Conservation (phyloP, 2,888 invertebrate species). For the Chaetoderma sp. region DNA sequence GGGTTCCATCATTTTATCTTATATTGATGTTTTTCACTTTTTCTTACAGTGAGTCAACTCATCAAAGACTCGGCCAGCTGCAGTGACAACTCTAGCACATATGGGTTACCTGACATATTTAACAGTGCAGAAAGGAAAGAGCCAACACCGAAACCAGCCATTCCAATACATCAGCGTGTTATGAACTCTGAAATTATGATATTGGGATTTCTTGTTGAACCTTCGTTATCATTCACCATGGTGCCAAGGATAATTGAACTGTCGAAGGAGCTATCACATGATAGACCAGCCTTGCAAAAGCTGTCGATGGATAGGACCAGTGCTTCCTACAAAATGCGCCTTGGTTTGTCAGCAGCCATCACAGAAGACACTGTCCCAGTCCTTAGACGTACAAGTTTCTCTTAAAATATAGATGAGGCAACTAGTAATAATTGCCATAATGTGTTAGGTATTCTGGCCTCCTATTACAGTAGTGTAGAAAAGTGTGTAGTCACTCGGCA, state of each 20-base stretch:
- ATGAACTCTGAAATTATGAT: slow-evolving; percentile 27
- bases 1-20: too few relatives aligned
- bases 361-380: slow-evolving; percentile 6
- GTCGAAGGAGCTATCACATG: slow-evolving; percentile 25
- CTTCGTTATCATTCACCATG: slow-evolving; percentile 27
- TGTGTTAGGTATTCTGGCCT: slow-evolving; percentile 28
- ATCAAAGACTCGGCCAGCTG: too few relatives aligned
- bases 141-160: too few relatives aligned
- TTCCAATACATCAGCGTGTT: slow-evolving; percentile 21
- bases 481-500: slow-evolving; percentile 13
- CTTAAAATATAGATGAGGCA: slow-evolving; percentile 35
- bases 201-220: slow-evolving; percentile 22
- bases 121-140: too few relatives aligned
- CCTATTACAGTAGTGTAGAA: not conserved
- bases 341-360: slow-evolving; percentile 15
- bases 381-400: slow-evolving; percentile 16
- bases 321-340: slow-evolving; percentile 23
- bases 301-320: slow-evolving; percentile 27
- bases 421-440: slow-evolving; percentile 31
- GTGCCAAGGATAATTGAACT: slow-evolving; percentile 30
- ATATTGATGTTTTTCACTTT: too few relatives aligned
- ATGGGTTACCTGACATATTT: too few relatives aligned
- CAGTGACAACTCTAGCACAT: too few relatives aligned
- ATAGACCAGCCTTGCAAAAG: slow-evolving; percentile 25
- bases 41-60: too few relatives aligned